phyloP scores from a whole-genome alignment of 2,888 invertebrate species.

The Himalopsyche anomala region DNA sequence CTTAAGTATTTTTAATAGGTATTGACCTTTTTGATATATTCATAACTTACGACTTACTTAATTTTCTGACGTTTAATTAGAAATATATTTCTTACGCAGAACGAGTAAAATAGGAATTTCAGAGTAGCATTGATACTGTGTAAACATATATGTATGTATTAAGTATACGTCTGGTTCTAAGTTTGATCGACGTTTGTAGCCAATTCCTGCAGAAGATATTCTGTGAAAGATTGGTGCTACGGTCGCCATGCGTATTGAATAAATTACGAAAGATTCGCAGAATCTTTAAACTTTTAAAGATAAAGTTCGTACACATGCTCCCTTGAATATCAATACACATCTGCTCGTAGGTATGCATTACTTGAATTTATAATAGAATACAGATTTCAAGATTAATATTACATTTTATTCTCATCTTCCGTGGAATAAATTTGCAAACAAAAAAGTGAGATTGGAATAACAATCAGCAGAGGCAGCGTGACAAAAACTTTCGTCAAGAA shows the following conservation, averaged over 20 bases:
- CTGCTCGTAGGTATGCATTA: not conserved
- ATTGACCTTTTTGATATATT: too few relatives aligned
- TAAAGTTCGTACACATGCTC: conserved; percentile 25
- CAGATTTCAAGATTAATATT: conserved; percentile 32
- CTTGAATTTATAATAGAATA: not conserved
- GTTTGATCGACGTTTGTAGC: conserved; percentile 10
- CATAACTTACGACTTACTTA: too few relatives aligned
- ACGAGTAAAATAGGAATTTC: too few relatives aligned
- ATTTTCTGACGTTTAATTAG: too few relatives aligned
- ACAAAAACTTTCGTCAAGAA: too few relatives aligned
- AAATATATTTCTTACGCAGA: too few relatives aligned
- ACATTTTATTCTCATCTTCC: conserved; percentile 21
- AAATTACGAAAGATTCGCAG: conserved; percentile 35
- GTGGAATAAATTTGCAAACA: not conserved
- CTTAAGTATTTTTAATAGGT: too few relatives aligned
- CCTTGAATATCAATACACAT: conserved; percentile 24
- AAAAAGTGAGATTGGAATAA: conserved; percentile 13
- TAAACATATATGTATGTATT: not conserved
- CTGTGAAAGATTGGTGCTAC: conserved; percentile 32
- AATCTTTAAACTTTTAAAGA: conserved; percentile 43
- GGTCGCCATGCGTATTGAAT: conserved; percentile 24
- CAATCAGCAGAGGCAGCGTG: not conserved
- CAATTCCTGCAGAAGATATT: not conserved
- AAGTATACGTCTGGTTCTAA: not conserved
- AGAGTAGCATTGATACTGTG: too few relatives aligned